phyloP scores from a whole-genome alignment of 2,797 vertebrate genomes.

The Danio kyathit region DNA sequence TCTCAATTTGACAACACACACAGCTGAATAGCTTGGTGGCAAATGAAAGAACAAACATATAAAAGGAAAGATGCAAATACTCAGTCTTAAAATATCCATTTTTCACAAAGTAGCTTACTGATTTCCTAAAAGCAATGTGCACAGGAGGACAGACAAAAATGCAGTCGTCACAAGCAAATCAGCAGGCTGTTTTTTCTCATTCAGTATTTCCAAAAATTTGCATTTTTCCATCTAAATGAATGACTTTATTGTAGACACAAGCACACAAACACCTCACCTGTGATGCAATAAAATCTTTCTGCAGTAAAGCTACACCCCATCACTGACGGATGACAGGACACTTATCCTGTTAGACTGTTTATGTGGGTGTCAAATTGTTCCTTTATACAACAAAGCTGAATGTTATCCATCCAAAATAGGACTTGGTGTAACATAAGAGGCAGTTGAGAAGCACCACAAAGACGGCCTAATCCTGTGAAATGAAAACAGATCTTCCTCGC shows the following conservation, averaged over 20 bases:
- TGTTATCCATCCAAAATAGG: constrained; percentile 16
- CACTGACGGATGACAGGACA: background rate
- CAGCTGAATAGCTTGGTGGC: background rate
- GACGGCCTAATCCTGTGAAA: constrained; percentile 29
- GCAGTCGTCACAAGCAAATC: background rate
- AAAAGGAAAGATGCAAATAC: background rate
- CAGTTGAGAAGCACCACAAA: constrained; percentile 14
- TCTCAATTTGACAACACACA: background rate
- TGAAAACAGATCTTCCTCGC: constrained; percentile 43
- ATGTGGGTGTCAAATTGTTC: constrained; percentile 7
- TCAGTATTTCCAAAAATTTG: constrained; percentile 15
- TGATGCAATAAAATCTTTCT: background rate
- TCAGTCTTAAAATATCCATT: background rate
- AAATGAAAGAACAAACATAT: background rate
- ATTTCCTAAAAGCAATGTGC: constrained; percentile 1
- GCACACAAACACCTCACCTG: background rate
- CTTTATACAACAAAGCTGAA: background rate
- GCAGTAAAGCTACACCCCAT: background rate
- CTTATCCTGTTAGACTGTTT: background rate
- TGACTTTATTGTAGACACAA: background rate
- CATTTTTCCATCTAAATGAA: constrained; percentile 17
- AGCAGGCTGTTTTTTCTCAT: background rate
- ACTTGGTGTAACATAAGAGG: constrained; percentile 3
- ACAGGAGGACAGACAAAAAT: background rate
- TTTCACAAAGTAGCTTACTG: background rate